Evolutionary conservation across 2,888 invertebrate genomes (phyloP).

Genomic region (Coleophora deauratella): DNA sequence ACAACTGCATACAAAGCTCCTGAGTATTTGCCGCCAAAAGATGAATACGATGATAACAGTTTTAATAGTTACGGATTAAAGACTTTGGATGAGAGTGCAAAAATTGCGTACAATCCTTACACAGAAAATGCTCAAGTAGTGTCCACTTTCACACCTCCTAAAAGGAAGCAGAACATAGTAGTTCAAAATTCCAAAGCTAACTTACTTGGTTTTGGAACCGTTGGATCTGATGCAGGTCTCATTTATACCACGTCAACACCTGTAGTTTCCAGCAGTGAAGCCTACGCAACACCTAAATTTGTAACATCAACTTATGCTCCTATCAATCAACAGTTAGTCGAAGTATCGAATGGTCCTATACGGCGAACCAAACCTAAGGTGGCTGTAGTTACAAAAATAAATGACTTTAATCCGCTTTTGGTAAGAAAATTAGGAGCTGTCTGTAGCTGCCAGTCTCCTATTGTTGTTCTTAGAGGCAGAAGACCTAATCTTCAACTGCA

Average conservation of each 20-base stretch:
- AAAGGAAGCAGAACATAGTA: conserved; percentile 55
- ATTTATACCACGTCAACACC: conserved; percentile 43
- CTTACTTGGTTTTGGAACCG: conserved; percentile 59
- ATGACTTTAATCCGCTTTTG: conserved; percentile 81
- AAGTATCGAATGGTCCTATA: conserved; percentile 40
- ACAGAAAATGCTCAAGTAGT: conserved; percentile 32
- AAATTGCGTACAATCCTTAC: conserved; percentile 43
- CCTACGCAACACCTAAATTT: conserved; percentile 30
- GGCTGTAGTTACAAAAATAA: conserved; percentile 78
- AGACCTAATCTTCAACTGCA: conserved; percentile 42
- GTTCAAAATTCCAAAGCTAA: conserved; percentile 59
- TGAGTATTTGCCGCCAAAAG: conserved; percentile 36
- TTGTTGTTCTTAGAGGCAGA: conserved; percentile 64
- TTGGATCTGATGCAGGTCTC: conserved; percentile 60
- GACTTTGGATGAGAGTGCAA: too few species aligned
- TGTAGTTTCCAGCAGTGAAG: conserved; percentile 29
- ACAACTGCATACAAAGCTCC: conserved; percentile 32
- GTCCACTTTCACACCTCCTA: conserved; percentile 13
- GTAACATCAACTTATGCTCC: conserved; percentile 48
- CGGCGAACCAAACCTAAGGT: conserved; percentile 63
- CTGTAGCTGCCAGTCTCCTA: conserved; percentile 79
- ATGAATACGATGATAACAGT: conserved; percentile 22
- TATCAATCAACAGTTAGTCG: conserved; percentile 48
- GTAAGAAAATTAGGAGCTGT: conserved; percentile 82
- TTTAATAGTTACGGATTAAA: conserved; percentile 41